These are phyloP conservation scores for Rhingia rostrata DNA, from an alignment of 2,888 invertebrate species.

Conservation along the genomic window DNA sequence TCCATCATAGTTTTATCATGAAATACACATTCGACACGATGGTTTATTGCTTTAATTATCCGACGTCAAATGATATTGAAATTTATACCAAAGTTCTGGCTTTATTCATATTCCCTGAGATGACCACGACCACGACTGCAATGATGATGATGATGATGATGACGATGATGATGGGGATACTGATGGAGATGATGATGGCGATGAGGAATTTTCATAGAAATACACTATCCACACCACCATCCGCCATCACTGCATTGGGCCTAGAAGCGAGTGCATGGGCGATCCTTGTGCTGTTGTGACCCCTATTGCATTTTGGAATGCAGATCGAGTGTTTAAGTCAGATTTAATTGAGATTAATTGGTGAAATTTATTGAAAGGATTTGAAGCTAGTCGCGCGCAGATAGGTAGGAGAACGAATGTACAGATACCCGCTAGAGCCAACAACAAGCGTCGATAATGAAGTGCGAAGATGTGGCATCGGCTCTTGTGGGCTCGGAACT, in stretches of 20 bases:
- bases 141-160: slow-evolving; percentile 35
- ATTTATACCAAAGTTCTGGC: slow-evolving; percentile 65
- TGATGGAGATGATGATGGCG: slow-evolving; percentile 37
- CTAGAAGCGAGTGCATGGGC: slow-evolving; percentile 40
- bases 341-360: slow-evolving; percentile 75
- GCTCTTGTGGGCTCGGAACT: slow-evolving; percentile 44
- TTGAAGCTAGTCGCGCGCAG: slow-evolving; percentile 32
- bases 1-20: slow-evolving; percentile 71
- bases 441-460: slow-evolving; percentile 65
- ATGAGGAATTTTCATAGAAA: slow-evolving; percentile 57
- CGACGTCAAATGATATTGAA: slow-evolving; percentile 71
- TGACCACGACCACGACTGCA: slow-evolving; percentile 16
- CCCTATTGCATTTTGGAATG: slow-evolving; percentile 74
- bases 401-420: neutral
- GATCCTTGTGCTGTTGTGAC: slow-evolving; percentile 69
- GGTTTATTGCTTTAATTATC: slow-evolving; percentile 74
- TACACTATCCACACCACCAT: slow-evolving; percentile 9
- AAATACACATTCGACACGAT: slow-evolving; percentile 71
- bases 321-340: slow-evolving; percentile 75
- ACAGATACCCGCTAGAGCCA: neutral
- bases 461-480: slow-evolving; percentile 60
- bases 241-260: neutral
- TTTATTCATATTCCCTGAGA: slow-evolving; percentile 46
- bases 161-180: slow-evolving; percentile 46
- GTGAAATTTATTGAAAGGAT: slow-evolving; percentile 72